Conservation (phyloP, 2,113 vertebrate species). For the Ammodytes marinus region DNA sequence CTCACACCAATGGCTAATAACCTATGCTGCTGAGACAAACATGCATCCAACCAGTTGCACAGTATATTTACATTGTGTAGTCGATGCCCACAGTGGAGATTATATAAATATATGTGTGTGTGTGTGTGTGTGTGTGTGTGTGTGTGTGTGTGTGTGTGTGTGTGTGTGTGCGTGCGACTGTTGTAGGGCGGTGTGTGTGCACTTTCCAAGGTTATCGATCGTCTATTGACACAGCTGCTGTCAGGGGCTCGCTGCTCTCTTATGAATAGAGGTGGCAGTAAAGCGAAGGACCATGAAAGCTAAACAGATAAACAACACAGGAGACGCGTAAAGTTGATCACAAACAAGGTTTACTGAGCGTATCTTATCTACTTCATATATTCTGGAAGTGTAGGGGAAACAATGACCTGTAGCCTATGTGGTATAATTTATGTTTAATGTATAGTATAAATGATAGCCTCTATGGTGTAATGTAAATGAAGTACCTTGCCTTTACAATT, state of each 20-base stretch:
- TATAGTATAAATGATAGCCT: not conserved
- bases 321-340: not conserved
- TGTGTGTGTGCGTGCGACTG: not conserved
- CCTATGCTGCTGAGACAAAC: constrained; percentile 1
- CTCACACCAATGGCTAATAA: not conserved
- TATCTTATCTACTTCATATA: not conserved
- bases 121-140: too few relatives aligned
- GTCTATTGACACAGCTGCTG: constrained; percentile 68
- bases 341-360: not conserved
- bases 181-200: constrained; percentile 6
- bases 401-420: not conserved
- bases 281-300: not conserved
- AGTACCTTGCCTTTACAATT: too few relatives aligned
- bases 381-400: not conserved
- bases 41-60: constrained; percentile 15
- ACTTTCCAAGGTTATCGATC: constrained; percentile 37
- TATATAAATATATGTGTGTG: too few relatives aligned
- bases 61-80: too few relatives aligned
- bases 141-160: not conserved
- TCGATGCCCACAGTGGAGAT: too few relatives aligned
- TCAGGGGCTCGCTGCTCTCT: constrained; percentile 25
- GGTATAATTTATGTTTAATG: not conserved
- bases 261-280: constrained; percentile 23
- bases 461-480: not conserved
- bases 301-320: not conserved